phyloP scores from a whole-genome alignment of 2,888 invertebrate species.

The Orthonychiurus folsomi region DNA sequence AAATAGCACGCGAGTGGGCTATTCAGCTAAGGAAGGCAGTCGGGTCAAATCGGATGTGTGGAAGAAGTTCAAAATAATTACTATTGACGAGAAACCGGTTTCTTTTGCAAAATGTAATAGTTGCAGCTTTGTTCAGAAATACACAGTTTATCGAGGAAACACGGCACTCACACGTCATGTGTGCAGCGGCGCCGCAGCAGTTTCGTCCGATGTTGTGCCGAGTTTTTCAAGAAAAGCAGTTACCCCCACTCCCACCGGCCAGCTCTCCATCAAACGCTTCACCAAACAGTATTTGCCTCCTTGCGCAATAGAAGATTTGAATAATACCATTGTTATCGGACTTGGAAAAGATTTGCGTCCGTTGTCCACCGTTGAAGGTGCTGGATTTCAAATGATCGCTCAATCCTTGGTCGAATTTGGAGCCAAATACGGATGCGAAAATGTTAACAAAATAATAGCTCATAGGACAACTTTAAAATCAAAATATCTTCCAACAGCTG shows the following conservation, averaged over 20 bases:
- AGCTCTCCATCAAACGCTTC: not conserved
- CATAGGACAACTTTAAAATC: not conserved
- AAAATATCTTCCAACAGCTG: not conserved
- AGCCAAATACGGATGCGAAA: not conserved
- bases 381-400: constrained; percentile 10
- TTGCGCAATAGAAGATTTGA: not conserved
- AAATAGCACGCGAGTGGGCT: not conserved
- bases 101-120: not conserved
- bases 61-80: not conserved
- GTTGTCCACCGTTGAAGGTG: not conserved
- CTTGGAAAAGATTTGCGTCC: constrained; percentile 9
- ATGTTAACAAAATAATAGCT: not conserved
- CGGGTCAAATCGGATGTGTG: constrained; percentile 1
- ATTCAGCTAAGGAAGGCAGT: not conserved
- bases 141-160: not conserved
- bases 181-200: not conserved
- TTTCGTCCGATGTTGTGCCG: not conserved
- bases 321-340: constrained; percentile 3
- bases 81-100: not conserved
- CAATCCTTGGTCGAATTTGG: constrained; percentile 6
- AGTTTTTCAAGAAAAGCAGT: not conserved
- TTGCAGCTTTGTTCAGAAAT: not conserved
- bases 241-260: too few relatives aligned
- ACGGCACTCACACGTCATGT: not conserved
- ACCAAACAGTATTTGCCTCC: not conserved